phyloP scores from a whole-genome alignment of 2,888 invertebrate species.

The Troglohyphantes excavatus region DNA sequence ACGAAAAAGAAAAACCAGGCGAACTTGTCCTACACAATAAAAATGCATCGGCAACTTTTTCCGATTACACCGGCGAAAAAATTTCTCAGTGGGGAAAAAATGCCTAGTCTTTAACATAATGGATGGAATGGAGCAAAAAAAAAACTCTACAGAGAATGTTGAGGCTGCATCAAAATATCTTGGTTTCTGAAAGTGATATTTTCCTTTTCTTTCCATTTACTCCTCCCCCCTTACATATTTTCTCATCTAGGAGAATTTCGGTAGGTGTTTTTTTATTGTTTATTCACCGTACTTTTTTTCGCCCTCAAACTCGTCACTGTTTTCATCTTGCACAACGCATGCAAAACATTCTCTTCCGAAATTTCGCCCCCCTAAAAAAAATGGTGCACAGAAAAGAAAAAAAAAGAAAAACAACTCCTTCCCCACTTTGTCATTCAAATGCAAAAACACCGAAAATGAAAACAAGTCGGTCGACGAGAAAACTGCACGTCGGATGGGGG shows the following conservation, averaged over 20 bases:
- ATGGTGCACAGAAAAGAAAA: constrained; percentile 4
- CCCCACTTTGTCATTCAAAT: constrained; percentile 78
- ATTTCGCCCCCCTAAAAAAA: constrained; percentile 54
- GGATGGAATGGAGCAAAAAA: constrained; percentile 51
- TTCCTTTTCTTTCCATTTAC: constrained; percentile 65
- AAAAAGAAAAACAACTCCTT: constrained; percentile 40
- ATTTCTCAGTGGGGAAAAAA: constrained; percentile 37
- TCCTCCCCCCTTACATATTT: constrained; percentile 61
- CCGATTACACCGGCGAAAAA: constrained; percentile 73
- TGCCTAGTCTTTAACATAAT: constrained; percentile 52
- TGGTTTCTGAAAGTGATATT: constrained; percentile 73
- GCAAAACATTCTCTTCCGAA: constrained; percentile 74
- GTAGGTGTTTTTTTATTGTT: constrained; percentile 33
- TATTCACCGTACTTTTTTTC: constrained; percentile 20
- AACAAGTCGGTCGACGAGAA: constrained; percentile 49
- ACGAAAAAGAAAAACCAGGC: constrained; percentile 11
- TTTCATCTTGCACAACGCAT: constrained; percentile 77
- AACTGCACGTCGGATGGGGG: constrained; percentile 26
- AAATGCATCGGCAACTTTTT: constrained; percentile 77
- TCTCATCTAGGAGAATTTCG: constrained; percentile 75
- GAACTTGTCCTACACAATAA: constrained; percentile 77
- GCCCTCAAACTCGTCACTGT: constrained; percentile 27
- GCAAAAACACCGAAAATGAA: constrained; percentile 77
- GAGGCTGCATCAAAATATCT: constrained; percentile 72
- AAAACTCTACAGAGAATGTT: constrained; percentile 52